Conservation (phyloP, 2,797 vertebrate genomes). For the Spondyliosoma cantharus region DNA sequence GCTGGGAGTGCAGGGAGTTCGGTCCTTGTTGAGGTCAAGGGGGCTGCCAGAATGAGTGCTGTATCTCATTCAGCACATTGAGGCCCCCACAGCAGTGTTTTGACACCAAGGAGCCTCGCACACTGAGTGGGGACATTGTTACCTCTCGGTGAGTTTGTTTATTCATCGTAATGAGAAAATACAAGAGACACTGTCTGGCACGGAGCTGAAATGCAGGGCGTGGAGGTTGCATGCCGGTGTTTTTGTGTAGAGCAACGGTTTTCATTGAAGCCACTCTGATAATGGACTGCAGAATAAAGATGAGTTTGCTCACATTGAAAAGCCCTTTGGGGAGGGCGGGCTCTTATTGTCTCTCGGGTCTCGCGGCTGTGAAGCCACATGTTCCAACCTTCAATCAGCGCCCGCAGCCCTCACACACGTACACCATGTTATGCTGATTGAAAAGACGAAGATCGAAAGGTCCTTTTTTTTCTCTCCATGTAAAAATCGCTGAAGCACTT, state of each 20-base stretch:
- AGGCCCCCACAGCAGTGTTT: constrained; percentile 45
- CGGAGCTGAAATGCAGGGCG: constrained; percentile 15
- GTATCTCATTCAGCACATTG: constrained; percentile 58
- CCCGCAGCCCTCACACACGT: not conserved
- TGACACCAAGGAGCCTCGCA: constrained; percentile 49
- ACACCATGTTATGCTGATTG: constrained; percentile 13
- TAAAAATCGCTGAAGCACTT: constrained; percentile 34
- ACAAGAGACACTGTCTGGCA: constrained; percentile 44
- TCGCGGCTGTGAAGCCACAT: constrained; percentile 12
- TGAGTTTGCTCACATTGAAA: constrained; percentile 58
- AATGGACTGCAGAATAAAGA: constrained; percentile 62
- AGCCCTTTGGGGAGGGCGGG: constrained; percentile 15
- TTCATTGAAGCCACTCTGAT: constrained; percentile 41
- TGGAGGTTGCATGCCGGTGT: constrained; percentile 7
- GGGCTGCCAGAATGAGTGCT: constrained; percentile 50
- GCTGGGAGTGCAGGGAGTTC: constrained; percentile 25
- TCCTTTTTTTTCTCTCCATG: not conserved
- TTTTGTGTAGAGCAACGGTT: constrained; percentile 29
- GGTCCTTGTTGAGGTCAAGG: constrained; percentile 42
- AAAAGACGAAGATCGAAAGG: constrained; percentile 33
- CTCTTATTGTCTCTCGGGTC: not conserved
- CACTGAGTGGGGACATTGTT: constrained; percentile 48
- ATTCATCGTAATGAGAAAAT: constrained; percentile 66
- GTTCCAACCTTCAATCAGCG: constrained; percentile 42
- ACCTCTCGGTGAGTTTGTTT: constrained; percentile 54